These are phyloP conservation scores for Fukomys damarensis DNA, from an alignment of 2,113 vertebrate species.

Conservation along the genomic window DNA sequence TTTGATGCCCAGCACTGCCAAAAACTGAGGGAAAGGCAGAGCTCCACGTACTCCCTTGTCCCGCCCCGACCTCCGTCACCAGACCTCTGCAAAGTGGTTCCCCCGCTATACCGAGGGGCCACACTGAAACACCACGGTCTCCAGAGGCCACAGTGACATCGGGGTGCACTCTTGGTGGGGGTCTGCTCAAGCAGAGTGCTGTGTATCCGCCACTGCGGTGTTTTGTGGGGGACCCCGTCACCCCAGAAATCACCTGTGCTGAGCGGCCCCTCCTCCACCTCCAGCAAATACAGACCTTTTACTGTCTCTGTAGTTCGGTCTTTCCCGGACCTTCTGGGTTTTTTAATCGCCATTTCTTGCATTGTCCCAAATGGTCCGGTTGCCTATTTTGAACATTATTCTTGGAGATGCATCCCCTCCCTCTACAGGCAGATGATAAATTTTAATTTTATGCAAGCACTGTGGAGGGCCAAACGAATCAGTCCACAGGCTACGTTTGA, in stretches of 20 bases:
- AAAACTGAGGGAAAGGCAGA: background rate
- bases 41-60: accelerated
- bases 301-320: background rate
- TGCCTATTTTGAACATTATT: constrained; percentile 4
- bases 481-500: background rate
- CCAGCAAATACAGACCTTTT: background rate
- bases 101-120: background rate
- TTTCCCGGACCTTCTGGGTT: background rate
- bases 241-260: background rate
- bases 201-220: accelerated
- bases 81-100: background rate
- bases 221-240: background rate
- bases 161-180: background rate
- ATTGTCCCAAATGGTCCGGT: background rate
- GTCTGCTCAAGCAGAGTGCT: background rate
- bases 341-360: background rate
- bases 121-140: accelerated
- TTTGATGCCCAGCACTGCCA: background rate
- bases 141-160: accelerated
- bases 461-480: background rate
- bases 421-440: constrained; percentile 9
- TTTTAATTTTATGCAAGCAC: constrained; percentile 19
- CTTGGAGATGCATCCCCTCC: background rate
- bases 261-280: background rate
- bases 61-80: background rate